Evolutionary conservation across 1,140 invertebrate genomes (phyloP), one percentile per base, ranked within the genome.

Genomic region (Drosophila miranda): DNA sequence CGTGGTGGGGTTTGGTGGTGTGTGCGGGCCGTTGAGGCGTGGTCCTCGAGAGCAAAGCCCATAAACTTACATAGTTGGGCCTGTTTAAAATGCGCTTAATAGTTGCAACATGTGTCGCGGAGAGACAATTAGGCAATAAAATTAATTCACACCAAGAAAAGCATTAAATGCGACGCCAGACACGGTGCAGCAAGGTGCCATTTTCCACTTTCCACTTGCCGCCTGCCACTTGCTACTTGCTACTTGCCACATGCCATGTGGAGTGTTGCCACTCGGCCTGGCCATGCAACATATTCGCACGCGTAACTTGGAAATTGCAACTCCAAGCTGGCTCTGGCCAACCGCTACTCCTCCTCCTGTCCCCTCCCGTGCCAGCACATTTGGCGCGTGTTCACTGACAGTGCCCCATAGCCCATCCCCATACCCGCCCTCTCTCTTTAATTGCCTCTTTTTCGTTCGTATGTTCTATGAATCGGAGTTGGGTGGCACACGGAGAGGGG

Each of bases 41-140:
- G 11, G 11, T 38, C 11, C 34, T 38, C 34, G 34, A 38, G 11
- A 38, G 34, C 34, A 49, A 50, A 43, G 46, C 16, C 28, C 69
- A 74, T 74, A 74, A 74, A 74, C 52, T 57, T 63, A 75, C 72
- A 73, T 73, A 72, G 69, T 72, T 69, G 69, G 62, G 60, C 71
- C 63, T 76, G 62, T 68, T 71, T 76, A 71, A 76, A 60, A 76
- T 62, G 58, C 74, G 64, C 74, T 76, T 76, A 76, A 76, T 76
- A 76, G 74, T 77, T 76, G 57, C 74, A 76, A 70, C 74, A 76
- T 76, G 74, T 77, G 62, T 64, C 63, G 63, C 56, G 73, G 73
- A 75, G 61, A 75, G 73, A 77, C 74, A 76, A 76, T 76, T 76
- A 77, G 74, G 74, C 74, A 76, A 76, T 76, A 76, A 76, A 76